Evolutionary conservation across 2,113 vertebrate genomes (phyloP), one percentile per base, ranked within the genome.

Genomic region (Tragelaphus strepsiceros): DNA sequence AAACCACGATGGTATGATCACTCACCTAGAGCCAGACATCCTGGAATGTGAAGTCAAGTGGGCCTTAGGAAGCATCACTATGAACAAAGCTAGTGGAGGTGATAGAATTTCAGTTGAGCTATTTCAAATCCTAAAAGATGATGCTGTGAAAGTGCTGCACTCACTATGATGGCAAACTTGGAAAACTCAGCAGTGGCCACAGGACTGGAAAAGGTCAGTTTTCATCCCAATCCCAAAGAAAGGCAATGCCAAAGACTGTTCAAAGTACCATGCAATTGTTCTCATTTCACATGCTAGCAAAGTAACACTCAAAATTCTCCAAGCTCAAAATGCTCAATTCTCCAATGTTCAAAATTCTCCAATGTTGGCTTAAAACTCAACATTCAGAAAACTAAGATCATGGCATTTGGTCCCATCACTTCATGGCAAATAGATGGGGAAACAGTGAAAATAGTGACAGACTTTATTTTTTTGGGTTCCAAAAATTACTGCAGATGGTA

Each of bases 201-300:
- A 67, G 32, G 32, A 35, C 32, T 10, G 16, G 32, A 35, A 71
- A 35, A 71, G 17, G 64, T 35, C 64, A 71, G 64, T 71, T 35
- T 71, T 21, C 64, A 71, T 21, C 35, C n/a, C 64, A 35, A 21
- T 35, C 17, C 64, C n/a, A 71, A 71, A 71, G 64, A 71, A 35
- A 67, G 64, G 64, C 64, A 21, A 67, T 11, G 64, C 64, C 64
- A 35, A 35, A 35, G 32, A 21, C 0, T 35, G 64, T 19, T 35
- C 39, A 39, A 39, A 67, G 2, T 35, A 67, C 64, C 16, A 4
- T 0, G 0, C 64, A n/a, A 10, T 19, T n/a, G 9, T 1, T 35
- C 9, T 71, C 64, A 35, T 71, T 9, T 35, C 64, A 71, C 64
- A 35, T 21, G 64, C 64, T 71, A 71, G n/a, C n/a, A 35, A 71